Evolutionary conservation across 2,113 vertebrate species (phyloP), one percentile per base, ranked within the genome.

Genomic region (Amphilophus citrinellus): DNA sequence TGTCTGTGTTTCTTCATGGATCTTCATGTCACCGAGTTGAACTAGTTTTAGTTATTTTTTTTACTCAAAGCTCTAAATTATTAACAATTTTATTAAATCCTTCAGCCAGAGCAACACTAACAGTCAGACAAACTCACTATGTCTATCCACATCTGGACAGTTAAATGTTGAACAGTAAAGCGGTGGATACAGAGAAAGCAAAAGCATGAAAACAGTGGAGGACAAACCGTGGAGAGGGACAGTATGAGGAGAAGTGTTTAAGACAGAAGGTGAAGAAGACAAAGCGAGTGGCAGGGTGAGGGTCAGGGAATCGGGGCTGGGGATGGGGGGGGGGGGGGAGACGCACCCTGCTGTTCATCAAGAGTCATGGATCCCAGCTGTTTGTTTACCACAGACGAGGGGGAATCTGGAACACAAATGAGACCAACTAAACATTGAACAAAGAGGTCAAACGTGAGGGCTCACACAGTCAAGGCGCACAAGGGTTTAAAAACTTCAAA

Each of bases 341-440:
- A 96, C 98, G 96, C 98, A 99, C 98, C 98, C 97, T 97, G 97
- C 96, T 97, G 97, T 96, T 99, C 98, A 91, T 98, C 97, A 94
- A 99, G 97, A 96, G 97, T 98, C 98, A 98, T 98, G 97, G 98
- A 98, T 98, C 98, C 98, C 94, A 99, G 98, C 96, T 98, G 97
- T 98, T 97, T 98, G 97, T 98, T 98, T 96, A 98, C 98, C 96
- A 97, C 97, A 96, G 98, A 98, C 93, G 98, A 98, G 95, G 98
- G 97, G 93, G 98, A 99, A 98, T 98, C 98, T 99, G 98, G 96
- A 98, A 98, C 96, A 98, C 97, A 98, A 98, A 98, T 6, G 89
- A 98, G 93, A 97, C 94, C 93, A 95, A 95, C 97, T 97, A 95
- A 97, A 96, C 96, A 97, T 96, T 92, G 85, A 79, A 95, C 95